Evolutionary conservation across 2,797 vertebrate genomes (phyloP).

Genomic region (Miichthys miiuy): DNA sequence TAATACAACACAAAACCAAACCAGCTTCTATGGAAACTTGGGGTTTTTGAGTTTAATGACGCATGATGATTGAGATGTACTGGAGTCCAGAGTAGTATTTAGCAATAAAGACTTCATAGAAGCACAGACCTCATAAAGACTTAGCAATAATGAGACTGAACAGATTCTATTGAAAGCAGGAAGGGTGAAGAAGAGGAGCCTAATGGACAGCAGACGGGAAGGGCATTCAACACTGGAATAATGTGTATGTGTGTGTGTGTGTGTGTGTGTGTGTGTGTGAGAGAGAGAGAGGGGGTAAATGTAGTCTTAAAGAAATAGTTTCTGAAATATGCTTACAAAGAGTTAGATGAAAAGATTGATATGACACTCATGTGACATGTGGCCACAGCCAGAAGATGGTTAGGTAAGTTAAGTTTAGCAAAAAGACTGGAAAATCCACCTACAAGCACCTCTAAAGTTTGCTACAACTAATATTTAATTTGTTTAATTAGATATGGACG

Average conservation of each 20-base stretch:
- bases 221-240: constrained; percentile 1
- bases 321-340: constrained; percentile 1
- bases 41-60: constrained; percentile 15
- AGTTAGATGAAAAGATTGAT: background rate
- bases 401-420: constrained; percentile 9
- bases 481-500: background rate
- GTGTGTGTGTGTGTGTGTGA: constrained; percentile 8
- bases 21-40: constrained; percentile 32
- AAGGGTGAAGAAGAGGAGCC: constrained; percentile 47
- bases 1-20: constrained; percentile 15
- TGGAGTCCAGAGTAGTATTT: constrained; percentile 25
- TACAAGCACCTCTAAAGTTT: background rate
- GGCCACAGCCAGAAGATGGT: background rate
- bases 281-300: no score
- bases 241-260: constrained; percentile 1
- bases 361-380: background rate
- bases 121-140: constrained; percentile 48
- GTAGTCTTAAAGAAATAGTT: constrained; percentile 9
- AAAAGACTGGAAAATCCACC: background rate
- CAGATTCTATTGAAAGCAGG: constrained; percentile 35
- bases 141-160: constrained; percentile 61
- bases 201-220: constrained; percentile 58
- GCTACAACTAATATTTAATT: background rate
- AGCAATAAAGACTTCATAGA: constrained; percentile 54
- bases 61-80: constrained; percentile 19